Base-by-base conservation (phyloP, 2,888 invertebrate genomes). In the Cheilosia pagana region DNA sequence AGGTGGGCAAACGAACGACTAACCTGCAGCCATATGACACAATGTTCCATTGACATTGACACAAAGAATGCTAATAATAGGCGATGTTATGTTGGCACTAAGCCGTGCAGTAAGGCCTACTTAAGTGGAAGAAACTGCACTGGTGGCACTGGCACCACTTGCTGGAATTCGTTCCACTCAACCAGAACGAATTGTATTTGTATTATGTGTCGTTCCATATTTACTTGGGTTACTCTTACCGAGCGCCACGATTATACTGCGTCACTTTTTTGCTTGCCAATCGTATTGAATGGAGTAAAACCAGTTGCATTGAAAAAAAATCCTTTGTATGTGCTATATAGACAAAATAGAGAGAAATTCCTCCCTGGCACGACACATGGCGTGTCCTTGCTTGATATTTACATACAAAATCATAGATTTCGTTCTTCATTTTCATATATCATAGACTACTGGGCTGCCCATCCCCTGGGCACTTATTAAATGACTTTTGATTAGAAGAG, bases 1-100 rank as follows among this genome's bases (percentile, higher is more conserved):
- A 59, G 43, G 55, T 25, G 12, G 39, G 62, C 71, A 60, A 53
- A 31, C 23, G 53, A 63, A 16, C 23, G 39, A 8, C 60, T 60
- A 14, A 50, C 25, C 45, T 62, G 28, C 74, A 16, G 67, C 16
- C 21, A 45, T 82, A 63, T 79, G 63, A 55, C 74, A 79, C 65
- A 79, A 53, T 53, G 74, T 79, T 39, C 59, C 79, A 83, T 79
- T 85, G 79, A 71, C 83, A 83, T 85, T 79, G 83, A 85, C 74
- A 70, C 70, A 70, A 70, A 63, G 57, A 75, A 52, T 21, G 59
- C 70, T 85, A 75, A 85, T 79, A 75, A 79, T 60, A 65, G 45
- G 50, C 67, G 21, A 21, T 65, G 55, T 70, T 65, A 60, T 62
- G 67, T 71, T 76, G 65, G 45, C 65, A 60, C 71, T 74, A 55